Base-by-base conservation (phyloP, 2,113 vertebrate species). In the Addax nasomaculatus region DNA sequence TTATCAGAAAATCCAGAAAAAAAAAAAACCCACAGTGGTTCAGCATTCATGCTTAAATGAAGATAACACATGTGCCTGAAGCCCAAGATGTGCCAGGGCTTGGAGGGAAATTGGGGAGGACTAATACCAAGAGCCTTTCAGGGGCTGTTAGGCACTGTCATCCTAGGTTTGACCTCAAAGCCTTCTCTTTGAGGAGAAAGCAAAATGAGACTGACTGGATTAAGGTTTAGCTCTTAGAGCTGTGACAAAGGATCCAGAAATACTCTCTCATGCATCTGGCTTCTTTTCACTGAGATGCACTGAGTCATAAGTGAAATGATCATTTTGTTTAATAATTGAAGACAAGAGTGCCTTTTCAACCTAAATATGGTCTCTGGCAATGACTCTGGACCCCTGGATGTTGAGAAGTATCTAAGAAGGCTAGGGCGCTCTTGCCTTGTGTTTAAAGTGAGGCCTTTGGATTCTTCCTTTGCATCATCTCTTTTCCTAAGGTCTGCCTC, bases 61-160 rank as follows among this genome's bases (percentile, higher is more conserved):
- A 97, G 97, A 97, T 98, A 98, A 96, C 96, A 96, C 79, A 91
- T 96, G 90, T 85, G 94, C 67, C 81, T 95, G 53, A 51, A 95
- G 70, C 14, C 78, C 85, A 89, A 64, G 70, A 70, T 93, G 78
- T 96, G 95, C 94, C 95, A 96, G 91, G 85, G 60, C 81, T 97
- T 55, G 81, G 80, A 96, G 70, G 45, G 84, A 95, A 96, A 45
- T 27, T 96, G 95, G 92, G 88, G 55, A 79, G 81, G 36, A 84
- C 29, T 57, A 55, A 79, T 43, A 85, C n/a, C 81, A 85, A 81
- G n/a, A 95, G 57, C 53, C 79, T 91, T 93, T 64, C 11, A 53
- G 58, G 91, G 73, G 43, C 27, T 51, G 1, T 55, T 97, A 25
- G 67, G 81, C 76, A 84, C 58, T 94, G 93, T 93, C 57, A 53